phyloP scores from a whole-genome alignment of 2,888 invertebrate genomes.

The Pyrochroa serraticornis region DNA sequence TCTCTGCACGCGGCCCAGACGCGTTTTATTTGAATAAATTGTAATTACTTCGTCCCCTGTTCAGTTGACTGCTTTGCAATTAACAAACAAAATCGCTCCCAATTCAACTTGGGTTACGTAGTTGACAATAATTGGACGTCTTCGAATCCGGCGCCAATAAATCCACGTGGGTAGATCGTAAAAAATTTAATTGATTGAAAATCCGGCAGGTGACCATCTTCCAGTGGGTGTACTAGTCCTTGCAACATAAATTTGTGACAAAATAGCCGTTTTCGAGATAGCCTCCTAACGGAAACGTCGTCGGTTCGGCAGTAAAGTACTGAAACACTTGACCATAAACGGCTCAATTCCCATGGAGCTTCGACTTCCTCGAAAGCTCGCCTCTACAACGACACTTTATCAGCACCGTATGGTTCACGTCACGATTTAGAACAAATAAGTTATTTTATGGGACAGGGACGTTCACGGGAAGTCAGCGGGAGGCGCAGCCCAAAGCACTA shows the following conservation, averaged over 20 bases:
- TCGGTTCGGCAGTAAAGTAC: too few species aligned
- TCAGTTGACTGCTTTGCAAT: constrained; percentile 7
- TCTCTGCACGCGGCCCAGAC: constrained; percentile 8
- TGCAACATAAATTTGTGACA: constrained; percentile 5
- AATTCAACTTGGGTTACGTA: neutral
- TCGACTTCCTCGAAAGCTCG: constrained; percentile 25
- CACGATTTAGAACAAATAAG: constrained; percentile 34
- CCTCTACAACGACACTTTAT: constrained; percentile 29
- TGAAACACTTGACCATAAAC: constrained; percentile 21
- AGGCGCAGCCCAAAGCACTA: constrained; percentile 21
- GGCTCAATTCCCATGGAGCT: constrained; percentile 16
- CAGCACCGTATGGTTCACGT: constrained; percentile 34
- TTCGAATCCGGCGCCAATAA: constrained; percentile 18
- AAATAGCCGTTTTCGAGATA: neutral
- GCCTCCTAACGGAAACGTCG: too few species aligned
- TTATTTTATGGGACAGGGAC: constrained; percentile 24
- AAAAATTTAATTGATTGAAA: constrained; percentile 26
- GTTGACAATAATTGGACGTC: constrained; percentile 12
- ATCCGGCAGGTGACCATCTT: constrained; percentile 21
- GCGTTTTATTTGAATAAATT: constrained; percentile 14
- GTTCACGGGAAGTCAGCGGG: constrained; percentile 27
- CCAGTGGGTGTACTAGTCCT: constrained; percentile 15
- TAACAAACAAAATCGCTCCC: constrained; percentile 5
- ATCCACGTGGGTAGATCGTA: constrained; percentile 19
- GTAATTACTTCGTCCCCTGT: constrained; percentile 18